Percentiles rank a stretch among this genome's conserved stretches.
Evolutionary conservation across 1,140 invertebrate genomes (phyloP).

Genomic region (Drosophila micromelanica): DNA sequence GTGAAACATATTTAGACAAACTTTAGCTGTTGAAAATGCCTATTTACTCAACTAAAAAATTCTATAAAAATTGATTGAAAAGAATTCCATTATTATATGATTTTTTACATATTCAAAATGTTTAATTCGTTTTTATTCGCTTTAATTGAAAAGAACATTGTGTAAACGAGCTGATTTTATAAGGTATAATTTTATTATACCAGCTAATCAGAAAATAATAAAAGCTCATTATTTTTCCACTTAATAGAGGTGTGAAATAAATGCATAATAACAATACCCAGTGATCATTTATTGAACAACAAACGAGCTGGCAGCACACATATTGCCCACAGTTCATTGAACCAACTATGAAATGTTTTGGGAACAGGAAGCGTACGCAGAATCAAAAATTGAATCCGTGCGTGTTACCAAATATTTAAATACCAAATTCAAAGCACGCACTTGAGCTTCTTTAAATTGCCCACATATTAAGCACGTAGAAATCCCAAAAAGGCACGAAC

Average conservation of each 20-base stretch:
- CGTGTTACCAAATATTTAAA: not conserved
- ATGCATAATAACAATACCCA: conserved; percentile 55
- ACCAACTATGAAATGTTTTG: conserved; percentile 39
- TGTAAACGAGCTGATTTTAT: not conserved
- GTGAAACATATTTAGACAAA: not conserved
- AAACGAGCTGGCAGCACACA: conserved; percentile 47
- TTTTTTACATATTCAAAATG: not conserved
- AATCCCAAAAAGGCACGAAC: conserved; percentile 55
- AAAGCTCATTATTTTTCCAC: conserved; percentile 16
- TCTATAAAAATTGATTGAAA: no score
- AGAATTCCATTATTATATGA: no score
- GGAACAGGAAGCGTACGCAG: conserved; percentile 22
- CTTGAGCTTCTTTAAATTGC: conserved; percentile 74
- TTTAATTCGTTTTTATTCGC: not conserved
- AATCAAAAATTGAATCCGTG: conserved; percentile 32
- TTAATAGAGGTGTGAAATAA: conserved; percentile 57
- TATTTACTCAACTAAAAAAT: no score
- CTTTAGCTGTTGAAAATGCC: no score
- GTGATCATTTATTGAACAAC: conserved; percentile 64
- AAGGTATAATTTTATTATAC: not conserved
- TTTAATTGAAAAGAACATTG: not conserved
- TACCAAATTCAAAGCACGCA: conserved; percentile 59
- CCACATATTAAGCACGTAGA: conserved; percentile 71
- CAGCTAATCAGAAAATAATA: conserved; percentile 21
- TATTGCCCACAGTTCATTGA: conserved; percentile 62